Conservation (phyloP, 2,113 vertebrate species). For the Daphoenositta chrysoptera region DNA sequence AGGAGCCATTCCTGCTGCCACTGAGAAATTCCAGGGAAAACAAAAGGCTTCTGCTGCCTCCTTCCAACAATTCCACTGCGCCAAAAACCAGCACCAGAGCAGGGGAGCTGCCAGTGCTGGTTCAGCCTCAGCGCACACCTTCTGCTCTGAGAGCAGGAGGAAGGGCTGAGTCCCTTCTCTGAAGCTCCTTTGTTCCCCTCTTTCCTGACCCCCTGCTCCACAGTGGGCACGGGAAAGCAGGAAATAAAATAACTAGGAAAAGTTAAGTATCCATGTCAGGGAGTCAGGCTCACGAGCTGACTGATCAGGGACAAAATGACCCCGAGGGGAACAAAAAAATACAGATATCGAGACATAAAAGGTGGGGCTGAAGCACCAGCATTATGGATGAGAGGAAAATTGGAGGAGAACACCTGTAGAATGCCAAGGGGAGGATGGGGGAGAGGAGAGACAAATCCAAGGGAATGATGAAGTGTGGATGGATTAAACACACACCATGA, state of each 20-base stretch:
- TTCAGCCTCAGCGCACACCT: not conserved
- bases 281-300: not conserved
- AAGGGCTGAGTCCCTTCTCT: not conserved
- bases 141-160: not conserved
- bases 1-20: not conserved
- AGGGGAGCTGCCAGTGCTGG: not conserved
- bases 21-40: not conserved
- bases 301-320: not conserved
- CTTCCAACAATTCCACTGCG: not conserved
- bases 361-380: not conserved
- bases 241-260: not conserved
- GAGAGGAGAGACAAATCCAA: not conserved
- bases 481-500: not conserved
- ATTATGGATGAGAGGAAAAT: fast-evolving
- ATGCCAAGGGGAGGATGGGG: not conserved
- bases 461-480: not conserved
- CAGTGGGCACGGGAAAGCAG: not conserved
- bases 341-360: not conserved
- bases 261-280: not conserved
- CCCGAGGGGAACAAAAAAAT: not conserved
- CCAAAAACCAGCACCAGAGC: not conserved
- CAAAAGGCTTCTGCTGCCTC: not conserved
- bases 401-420: not conserved
- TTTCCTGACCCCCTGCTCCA: not conserved
- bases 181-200: not conserved